Conservation (phyloP, 1,140 invertebrate genomes). For the Leptopilina clavipes region DNA sequence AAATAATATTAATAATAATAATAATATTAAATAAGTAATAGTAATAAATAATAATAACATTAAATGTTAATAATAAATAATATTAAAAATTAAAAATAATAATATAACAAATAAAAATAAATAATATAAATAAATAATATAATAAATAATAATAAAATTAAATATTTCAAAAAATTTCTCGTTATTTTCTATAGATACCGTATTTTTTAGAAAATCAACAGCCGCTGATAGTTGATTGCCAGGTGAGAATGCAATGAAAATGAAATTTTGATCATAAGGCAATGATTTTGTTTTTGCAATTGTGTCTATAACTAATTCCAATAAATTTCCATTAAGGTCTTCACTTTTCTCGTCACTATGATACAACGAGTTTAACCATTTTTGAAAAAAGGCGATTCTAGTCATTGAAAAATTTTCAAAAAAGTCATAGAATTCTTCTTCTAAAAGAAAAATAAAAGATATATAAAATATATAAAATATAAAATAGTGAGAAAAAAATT, state of each 20-base stretch:
- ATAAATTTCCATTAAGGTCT: neutral
- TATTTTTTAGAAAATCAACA: conserved; percentile 46
- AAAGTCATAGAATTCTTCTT: conserved; percentile 51
- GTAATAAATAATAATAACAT: no score
- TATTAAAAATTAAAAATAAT: no score
- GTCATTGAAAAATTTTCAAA: conserved; percentile 58
- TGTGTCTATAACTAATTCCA: conserved; percentile 45
- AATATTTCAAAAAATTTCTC: no score
- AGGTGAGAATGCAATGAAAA: conserved; percentile 48
- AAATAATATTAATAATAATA: no score
- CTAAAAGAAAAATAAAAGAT: conserved; percentile 6
- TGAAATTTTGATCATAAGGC: conserved; percentile 56
- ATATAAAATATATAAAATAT: no score
- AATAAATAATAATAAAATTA: no score
- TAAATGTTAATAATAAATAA: no score
- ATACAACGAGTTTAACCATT: neutral
- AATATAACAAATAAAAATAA: no score
- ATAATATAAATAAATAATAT: no score
- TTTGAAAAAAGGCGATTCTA: conserved; percentile 53
- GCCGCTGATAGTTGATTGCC: conserved; percentile 42
- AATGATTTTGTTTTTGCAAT: conserved; percentile 52
- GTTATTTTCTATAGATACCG: no score
- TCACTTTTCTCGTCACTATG: neutral
- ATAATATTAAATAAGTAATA: no score
- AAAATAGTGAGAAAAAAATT: neutral